A percentile compares a stretch with the other conserved stretches of the same genome.
Evolutionary conservation across 2,797 vertebrate genomes (phyloP).

Genomic region (Synanceia verrucosa): DNA sequence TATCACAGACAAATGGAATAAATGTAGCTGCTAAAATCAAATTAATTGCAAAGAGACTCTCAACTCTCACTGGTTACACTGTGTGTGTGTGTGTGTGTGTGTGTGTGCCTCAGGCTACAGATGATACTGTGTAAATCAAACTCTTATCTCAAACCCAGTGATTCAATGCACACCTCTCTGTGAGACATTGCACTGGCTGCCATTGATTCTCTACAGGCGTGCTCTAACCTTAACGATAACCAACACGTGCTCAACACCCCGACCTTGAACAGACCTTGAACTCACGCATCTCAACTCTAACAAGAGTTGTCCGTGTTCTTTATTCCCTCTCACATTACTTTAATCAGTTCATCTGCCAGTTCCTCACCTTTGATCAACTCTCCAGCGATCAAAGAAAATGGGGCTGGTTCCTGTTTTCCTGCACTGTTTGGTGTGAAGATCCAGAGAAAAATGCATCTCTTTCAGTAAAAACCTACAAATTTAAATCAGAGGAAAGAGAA

Average conservation of each 20-base stretch:
- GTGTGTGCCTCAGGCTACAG: constrained; percentile 3
- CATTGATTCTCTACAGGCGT: neutral
- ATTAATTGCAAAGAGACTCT: constrained; percentile 38
- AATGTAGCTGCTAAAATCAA: constrained; percentile 16
- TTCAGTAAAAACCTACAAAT: too few relatives aligned
- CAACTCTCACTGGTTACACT: neutral
- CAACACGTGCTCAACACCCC: neutral
- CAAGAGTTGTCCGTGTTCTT: neutral
- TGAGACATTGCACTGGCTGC: neutral
- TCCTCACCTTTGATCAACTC: constrained; percentile 29
- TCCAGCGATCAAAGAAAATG: constrained; percentile 5
- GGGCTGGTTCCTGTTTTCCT: constrained; percentile 1
- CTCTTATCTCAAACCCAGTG: neutral
- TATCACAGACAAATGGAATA: constrained; percentile 3
- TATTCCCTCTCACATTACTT: neutral
- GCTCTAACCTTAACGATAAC: constrained; percentile 4
- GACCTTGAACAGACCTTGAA: neutral
- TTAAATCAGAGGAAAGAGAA: too few relatives aligned
- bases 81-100: neutral
- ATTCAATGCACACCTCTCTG: neutral
- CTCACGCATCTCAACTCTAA: neutral
- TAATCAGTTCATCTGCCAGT: constrained; percentile 21
- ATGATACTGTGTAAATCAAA: constrained; percentile 1
- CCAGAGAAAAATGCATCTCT: neutral
- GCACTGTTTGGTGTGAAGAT: neutral